These are phyloP conservation scores for Hydrotaea cyrtoneurina DNA, from an alignment of 2,888 invertebrate species.

Conservation along the genomic window DNA sequence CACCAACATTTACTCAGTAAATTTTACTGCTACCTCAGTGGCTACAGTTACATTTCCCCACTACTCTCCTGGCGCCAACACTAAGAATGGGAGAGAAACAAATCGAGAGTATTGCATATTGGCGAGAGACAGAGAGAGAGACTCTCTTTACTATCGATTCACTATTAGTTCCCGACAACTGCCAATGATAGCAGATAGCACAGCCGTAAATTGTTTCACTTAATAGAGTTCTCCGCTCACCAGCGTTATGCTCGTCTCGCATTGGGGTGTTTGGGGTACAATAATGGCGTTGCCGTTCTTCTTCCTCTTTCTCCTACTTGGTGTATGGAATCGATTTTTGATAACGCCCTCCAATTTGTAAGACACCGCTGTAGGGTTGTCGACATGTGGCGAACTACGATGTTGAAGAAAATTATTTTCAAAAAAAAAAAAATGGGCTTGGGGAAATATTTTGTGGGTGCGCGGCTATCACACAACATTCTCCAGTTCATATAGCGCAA, in stretches of 20 bases:
- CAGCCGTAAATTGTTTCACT: constrained; percentile 10
- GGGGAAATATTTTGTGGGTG: too few species aligned
- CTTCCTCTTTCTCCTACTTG: neutral
- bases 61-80: too few species aligned
- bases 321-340: neutral
- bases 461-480: too few species aligned
- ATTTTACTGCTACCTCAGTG: too few species aligned
- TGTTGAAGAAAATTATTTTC: too few species aligned
- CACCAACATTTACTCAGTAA: too few species aligned
- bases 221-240: constrained; percentile 12
- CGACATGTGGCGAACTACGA: neutral
- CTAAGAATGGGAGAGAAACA: too few species aligned
- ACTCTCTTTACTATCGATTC: neutral
- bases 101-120: too few species aligned
- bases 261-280: neutral
- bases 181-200: constrained; percentile 37
- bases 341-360: constrained; percentile 14
- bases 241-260: neutral
- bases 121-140: neutral
- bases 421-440: too few species aligned
- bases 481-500: too few species aligned
- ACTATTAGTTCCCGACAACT: neutral
- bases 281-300: constrained; percentile 14
- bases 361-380: neutral
- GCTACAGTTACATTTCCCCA: too few species aligned